Evolutionary conservation across 2,888 invertebrate genomes (phyloP).

Genomic region (Heteropelma amictum): DNA sequence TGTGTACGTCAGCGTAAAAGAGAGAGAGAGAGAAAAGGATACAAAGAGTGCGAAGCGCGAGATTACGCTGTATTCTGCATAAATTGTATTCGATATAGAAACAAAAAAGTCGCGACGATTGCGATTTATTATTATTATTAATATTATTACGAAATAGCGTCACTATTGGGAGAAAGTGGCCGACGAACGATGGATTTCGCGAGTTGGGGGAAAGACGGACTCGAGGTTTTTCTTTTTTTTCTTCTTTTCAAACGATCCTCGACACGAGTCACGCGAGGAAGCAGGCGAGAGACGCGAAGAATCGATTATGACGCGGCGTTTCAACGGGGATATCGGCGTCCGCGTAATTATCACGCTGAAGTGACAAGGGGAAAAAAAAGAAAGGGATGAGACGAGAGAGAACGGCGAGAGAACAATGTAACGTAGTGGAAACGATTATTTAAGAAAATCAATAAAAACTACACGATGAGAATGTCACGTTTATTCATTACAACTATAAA

Average conservation of each 20-base stretch:
- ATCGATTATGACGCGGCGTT: conserved; percentile 17
- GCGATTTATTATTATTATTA: conserved; percentile 51
- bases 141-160: conserved; percentile 42
- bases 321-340: conserved; percentile 54
- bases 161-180: conserved; percentile 34
- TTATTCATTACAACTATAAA: too few relatives aligned
- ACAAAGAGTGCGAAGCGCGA: conserved; percentile 47
- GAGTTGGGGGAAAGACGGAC: conserved; percentile 38
- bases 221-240: neutral
- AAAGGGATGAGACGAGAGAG: conserved; percentile 25
- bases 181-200: conserved; percentile 15
- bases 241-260: too few relatives aligned
- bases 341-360: conserved; percentile 70
- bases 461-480: conserved; percentile 64
- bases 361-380: conserved; percentile 24
- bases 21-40: conserved; percentile 21
- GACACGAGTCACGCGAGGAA: conserved; percentile 20
- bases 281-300: neutral
- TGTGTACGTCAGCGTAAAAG: neutral
- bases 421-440: conserved; percentile 73
- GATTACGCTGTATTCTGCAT: conserved; percentile 47
- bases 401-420: conserved; percentile 54
- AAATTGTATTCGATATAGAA: conserved; percentile 47
- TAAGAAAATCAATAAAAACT: conserved; percentile 70
- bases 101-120: conserved; percentile 39